These are phyloP conservation scores for Rhimphoctona megacephalus DNA, from an alignment of 2,888 invertebrate species.

Conservation along the genomic window DNA sequence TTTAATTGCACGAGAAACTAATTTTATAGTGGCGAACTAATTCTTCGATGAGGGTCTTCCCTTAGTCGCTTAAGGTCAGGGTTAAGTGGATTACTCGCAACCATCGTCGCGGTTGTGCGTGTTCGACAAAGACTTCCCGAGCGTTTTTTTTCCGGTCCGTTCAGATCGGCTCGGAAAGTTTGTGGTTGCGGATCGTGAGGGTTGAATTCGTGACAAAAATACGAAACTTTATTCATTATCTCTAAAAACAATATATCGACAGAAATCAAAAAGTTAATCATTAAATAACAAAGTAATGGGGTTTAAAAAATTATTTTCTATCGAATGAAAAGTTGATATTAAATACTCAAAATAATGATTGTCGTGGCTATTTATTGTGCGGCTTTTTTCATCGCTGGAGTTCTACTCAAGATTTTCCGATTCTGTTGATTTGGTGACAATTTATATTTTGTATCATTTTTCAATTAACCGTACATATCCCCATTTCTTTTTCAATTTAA, in stretches of 20 bases:
- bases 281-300: neutral
- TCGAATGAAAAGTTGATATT: neutral
- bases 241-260: neutral
- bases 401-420: conserved; percentile 81
- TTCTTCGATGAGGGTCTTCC: conserved; percentile 63
- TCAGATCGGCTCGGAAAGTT: conserved; percentile 31
- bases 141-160: neutral
- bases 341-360: conserved; percentile 76
- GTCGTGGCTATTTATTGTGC: conserved; percentile 83
- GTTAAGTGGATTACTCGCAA: conserved; percentile 79
- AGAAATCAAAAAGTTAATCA: neutral
- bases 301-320: neutral
- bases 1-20: conserved; percentile 57
- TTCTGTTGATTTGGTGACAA: conserved; percentile 75
- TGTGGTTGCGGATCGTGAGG: neutral
- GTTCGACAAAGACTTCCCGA: conserved; percentile 21
- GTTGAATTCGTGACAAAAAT: neutral
- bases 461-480: too few species aligned
- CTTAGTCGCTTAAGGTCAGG: conserved; percentile 78
- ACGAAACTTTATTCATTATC: neutral
- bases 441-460: neutral
- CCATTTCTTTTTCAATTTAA: neutral
- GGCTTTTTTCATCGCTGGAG: conserved; percentile 81
- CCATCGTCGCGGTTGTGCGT: conserved; percentile 59
- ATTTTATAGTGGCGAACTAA: conserved; percentile 53